Conservation (phyloP, 2,113 vertebrate species). For the Alligator mississippiensis region DNA sequence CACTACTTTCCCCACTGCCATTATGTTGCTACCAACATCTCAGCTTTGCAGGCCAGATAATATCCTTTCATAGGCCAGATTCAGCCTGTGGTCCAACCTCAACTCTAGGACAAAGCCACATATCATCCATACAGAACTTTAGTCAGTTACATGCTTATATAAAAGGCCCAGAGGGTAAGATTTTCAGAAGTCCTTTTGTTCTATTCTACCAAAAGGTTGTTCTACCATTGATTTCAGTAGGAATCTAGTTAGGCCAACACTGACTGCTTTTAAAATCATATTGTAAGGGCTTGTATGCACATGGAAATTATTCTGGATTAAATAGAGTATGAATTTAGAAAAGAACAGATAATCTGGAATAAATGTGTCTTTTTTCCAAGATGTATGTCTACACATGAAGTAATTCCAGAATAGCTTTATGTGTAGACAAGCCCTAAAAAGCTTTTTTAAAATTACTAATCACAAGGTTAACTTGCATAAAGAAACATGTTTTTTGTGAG, state of each 20-base stretch:
- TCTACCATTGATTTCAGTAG: neutral
- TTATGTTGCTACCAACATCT: no score
- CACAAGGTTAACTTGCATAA: neutral
- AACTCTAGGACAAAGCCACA: no score
- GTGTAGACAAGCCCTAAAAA: neutral
- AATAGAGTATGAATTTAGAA: neutral
- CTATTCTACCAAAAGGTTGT: neutral
- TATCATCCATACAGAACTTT: neutral
- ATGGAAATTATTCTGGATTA: rapidly evolving
- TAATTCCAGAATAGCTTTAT: neutral
- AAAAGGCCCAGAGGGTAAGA: neutral
- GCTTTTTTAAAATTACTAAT: neutral
- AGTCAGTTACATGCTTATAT: neutral
- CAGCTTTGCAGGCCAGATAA: no score
- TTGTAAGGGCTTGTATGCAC: neutral
- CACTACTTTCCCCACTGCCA: no score
- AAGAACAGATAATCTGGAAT: neutral
- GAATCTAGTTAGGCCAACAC: neutral
- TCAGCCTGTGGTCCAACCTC: no score
- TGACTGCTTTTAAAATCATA: neutral
- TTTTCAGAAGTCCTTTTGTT: conserved; percentile 5
- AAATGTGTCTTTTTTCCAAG: neutral
- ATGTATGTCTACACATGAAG: neutral
- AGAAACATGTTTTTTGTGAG: neutral
- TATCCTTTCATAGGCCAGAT: no score